Base-by-base conservation (phyloP, 1,140 invertebrate species). In the Cylas formicarius region DNA sequence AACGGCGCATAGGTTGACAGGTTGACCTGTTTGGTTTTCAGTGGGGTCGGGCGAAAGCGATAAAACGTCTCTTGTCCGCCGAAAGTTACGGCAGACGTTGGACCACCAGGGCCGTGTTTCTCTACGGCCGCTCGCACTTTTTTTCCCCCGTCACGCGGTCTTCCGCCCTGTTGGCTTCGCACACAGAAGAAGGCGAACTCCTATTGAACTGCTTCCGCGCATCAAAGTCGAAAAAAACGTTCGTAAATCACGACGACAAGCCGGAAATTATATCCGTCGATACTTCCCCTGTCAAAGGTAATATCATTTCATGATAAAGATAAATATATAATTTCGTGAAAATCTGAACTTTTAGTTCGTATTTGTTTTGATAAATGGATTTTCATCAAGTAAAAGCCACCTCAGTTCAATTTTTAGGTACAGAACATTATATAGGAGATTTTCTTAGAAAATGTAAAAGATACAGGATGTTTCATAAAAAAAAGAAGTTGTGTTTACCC, bases 11-110 rank as follows among this genome's bases (percentile, higher is more conserved):
- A n/a, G n/a, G n/a, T n/a, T n/a, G n/a, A n/a, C n/a, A n/a, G n/a
- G n/a, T n/a, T n/a, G n/a, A n/a, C n/a, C n/a, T n/a, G n/a, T n/a
- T n/a, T n/a, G 20, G 22, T 32, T 60, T 61, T 39, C 35, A 63
- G 60, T 63, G 60, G 60, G 56, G 36, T 49, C 49, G 56, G 34
- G 60, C 61, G 13, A 59, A 54, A 45, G 33, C 35, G 19, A 49
- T 62, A n/a, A 55, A 53, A 32, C 50, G 49, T 35, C 44, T 62
- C 27, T 45, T 61, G 21, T 21, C 26, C 7, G 13, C 10, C 7
- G 33, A 56, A 28, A 13, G 31, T 7, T 52, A 42, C 21, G 34
- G 23, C 36, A 32, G 59, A 47, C 46, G 50, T 7, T 61, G 57
- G 59, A 54, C 33, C n/a, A 56, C 54, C 0, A 60, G 60, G 50